These are phyloP conservation scores for Rutpela maculata DNA, from an alignment of 2,888 invertebrate genomes.

Conservation along the genomic window DNA sequence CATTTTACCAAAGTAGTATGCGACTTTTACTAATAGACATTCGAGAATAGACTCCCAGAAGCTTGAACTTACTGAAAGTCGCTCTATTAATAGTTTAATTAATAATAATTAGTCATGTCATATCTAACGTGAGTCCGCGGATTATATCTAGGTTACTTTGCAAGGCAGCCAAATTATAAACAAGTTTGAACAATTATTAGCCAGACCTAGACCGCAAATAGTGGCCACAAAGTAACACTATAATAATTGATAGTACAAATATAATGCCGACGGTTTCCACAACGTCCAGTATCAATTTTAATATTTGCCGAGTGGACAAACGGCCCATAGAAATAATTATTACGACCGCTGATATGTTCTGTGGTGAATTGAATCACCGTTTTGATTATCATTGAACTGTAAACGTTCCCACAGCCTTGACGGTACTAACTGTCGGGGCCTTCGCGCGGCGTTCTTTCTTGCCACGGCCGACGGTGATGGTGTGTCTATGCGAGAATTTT, in stretches of 20 bases:
- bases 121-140: too few relatives aligned
- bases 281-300: constrained; percentile 40
- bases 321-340: constrained; percentile 52
- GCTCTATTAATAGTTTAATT: too few relatives aligned
- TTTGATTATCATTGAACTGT: constrained; percentile 64
- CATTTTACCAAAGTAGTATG: too few relatives aligned
- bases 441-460: constrained; percentile 40
- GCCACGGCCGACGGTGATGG: constrained; percentile 33
- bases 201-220: background rate
- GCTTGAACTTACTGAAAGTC: too few relatives aligned
- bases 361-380: constrained; percentile 61
- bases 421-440: constrained; percentile 43
- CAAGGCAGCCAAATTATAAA: too few relatives aligned
- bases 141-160: too few relatives aligned
- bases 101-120: too few relatives aligned
- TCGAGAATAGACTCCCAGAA: too few relatives aligned
- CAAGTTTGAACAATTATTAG: too few relatives aligned
- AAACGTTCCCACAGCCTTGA: constrained; percentile 64
- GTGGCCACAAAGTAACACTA: constrained; percentile 5
- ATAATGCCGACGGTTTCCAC: constrained; percentile 25
- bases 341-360: constrained; percentile 54
- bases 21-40: too few relatives aligned
- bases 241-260: constrained; percentile 2
- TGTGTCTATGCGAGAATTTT: constrained; percentile 35
- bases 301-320: constrained; percentile 51